These are phyloP conservation scores for Cecropterus lyciades DNA, from an alignment of 1,140 invertebrate species.

Conservation along the genomic window DNA sequence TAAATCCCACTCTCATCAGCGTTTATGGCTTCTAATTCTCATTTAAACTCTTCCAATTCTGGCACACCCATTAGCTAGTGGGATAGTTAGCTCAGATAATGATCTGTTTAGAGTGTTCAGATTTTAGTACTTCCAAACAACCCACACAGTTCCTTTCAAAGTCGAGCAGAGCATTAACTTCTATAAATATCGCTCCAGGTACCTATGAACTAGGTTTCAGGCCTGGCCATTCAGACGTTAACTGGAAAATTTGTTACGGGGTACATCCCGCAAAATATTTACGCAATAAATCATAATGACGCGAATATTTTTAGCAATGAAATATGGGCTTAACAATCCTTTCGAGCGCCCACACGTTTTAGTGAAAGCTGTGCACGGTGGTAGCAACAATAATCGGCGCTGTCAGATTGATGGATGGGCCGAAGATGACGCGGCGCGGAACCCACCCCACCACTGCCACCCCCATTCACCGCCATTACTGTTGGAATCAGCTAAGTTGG, in stretches of 20 bases:
- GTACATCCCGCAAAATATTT: conserved; percentile 16
- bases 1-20: too few species aligned
- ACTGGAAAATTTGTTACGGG: conserved; percentile 16
- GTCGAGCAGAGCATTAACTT: background rate
- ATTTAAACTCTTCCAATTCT: too few species aligned
- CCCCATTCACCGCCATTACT: conserved; percentile 48
- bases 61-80: too few species aligned
- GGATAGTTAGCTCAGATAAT: too few species aligned
- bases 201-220: background rate
- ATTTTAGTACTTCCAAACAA: background rate
- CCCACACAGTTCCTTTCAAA: background rate
- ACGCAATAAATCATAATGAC: conserved; percentile 27
- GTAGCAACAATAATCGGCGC: conserved; percentile 66
- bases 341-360: conserved; percentile 51
- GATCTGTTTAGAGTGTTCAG: too few species aligned
- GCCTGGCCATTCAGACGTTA: conserved; percentile 8
- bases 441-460: conserved; percentile 39
- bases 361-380: conserved; percentile 51
- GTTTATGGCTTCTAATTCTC: too few species aligned
- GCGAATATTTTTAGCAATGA: conserved; percentile 42
- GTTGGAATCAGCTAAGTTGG: conserved; percentile 14
- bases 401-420: conserved; percentile 75
- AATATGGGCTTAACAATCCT: conserved; percentile 50
- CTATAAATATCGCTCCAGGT: conserved; percentile 4
- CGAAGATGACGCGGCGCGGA: conserved; percentile 64